Conservation (phyloP, 2,113 vertebrate genomes). For the Prionailurus viverrinus region DNA sequence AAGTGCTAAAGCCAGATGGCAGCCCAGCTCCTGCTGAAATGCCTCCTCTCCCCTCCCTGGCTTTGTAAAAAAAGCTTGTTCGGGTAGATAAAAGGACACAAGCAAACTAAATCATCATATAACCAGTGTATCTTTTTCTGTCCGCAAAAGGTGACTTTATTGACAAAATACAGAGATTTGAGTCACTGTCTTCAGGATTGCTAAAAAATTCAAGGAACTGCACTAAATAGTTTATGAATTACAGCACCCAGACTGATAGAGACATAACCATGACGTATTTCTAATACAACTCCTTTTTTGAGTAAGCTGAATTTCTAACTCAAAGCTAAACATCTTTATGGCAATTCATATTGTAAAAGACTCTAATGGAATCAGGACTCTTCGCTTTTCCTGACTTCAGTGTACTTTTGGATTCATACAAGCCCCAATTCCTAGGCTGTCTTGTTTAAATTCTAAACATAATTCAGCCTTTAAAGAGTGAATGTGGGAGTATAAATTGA, state of each 20-base stretch:
- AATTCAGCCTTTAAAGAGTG: slow-evolving; percentile 29
- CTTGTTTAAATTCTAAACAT: neutral
- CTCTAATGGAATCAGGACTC: neutral
- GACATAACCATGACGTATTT: neutral
- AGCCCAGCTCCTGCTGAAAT: neutral
- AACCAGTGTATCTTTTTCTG: neutral
- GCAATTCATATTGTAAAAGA: neutral
- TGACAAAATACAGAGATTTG: neutral
- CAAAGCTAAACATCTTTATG: neutral
- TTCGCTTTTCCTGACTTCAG: slow-evolving; percentile 10
- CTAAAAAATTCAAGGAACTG: neutral
- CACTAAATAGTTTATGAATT: neutral
- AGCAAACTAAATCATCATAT: neutral
- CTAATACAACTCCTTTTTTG: neutral
- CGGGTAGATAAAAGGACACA: neutral
- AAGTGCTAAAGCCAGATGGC: neutral
- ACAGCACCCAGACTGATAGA: neutral
- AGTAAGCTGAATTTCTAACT: neutral
- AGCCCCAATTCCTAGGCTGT: neutral
- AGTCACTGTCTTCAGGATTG: neutral
- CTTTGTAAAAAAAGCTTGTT: neutral
- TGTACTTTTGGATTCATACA: neutral
- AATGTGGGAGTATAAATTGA: neutral
- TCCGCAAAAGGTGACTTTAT: neutral
- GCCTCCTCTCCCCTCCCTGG: neutral